phyloP scores from a whole-genome alignment of 2,113 vertebrate genomes.

The Coryphaenoides rupestris region DNA sequence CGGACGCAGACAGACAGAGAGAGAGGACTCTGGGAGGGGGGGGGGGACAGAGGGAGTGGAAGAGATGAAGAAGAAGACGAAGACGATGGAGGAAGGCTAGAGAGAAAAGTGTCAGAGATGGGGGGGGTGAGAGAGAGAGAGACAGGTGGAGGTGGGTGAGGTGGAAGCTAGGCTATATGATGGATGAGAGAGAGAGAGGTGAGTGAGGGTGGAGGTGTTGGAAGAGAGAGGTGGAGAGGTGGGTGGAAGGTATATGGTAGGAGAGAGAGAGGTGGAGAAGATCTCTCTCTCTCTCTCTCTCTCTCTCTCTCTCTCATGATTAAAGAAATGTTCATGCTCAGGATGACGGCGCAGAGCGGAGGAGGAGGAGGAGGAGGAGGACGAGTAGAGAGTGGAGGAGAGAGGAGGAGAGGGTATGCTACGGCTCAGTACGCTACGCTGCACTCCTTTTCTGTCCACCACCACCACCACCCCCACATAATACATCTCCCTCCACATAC shows the following conservation, averaged over 20 bases:
- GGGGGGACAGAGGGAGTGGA: slow-evolving; percentile 13
- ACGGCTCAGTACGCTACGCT: slow-evolving; percentile 41
- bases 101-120: not conserved
- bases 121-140: not conserved
- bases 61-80: slow-evolving; percentile 13
- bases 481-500: not conserved
- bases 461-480: slow-evolving; percentile 18
- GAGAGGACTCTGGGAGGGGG: slow-evolving; percentile 22
- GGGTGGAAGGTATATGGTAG: slow-evolving; percentile 46
- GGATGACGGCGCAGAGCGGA: slow-evolving; percentile 65
- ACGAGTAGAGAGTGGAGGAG: slow-evolving; percentile 29
- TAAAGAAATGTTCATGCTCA: slow-evolving; percentile 77
- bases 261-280: slow-evolving; percentile 49
- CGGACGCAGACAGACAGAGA: slow-evolving; percentile 42
- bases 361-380: slow-evolving; percentile 34
- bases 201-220: not conserved
- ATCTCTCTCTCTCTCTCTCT: slow-evolving; percentile 48
- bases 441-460: slow-evolving; percentile 31
- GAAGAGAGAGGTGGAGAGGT: slow-evolving; percentile 38
- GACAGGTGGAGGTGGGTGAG: not conserved
- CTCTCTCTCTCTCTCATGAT: slow-evolving; percentile 64
- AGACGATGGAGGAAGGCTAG: no score
- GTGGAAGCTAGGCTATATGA: not conserved
- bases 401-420: slow-evolving; percentile 24
- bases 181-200: slow-evolving; percentile 32